These are phyloP conservation scores for Enchytraeus crypticus DNA, from an alignment of 2,888 invertebrate species.

Conservation along the genomic window DNA sequence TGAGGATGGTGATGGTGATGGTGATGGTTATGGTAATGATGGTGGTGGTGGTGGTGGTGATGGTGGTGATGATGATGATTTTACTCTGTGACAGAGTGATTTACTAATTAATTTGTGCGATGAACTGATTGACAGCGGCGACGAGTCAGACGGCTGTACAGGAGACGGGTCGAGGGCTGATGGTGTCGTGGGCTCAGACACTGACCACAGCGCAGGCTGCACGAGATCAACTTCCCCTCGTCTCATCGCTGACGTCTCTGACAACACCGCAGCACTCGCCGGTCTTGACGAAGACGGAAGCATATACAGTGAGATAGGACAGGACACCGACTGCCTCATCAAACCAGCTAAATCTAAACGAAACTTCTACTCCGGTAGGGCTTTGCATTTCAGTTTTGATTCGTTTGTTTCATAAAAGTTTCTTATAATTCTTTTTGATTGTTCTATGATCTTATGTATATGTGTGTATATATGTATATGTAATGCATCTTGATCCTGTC, in stretches of 20 bases:
- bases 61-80: not conserved
- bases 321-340: constrained; percentile 21
- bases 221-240: too few species aligned
- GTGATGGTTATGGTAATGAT: not conserved
- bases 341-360: constrained; percentile 26
- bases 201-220: not conserved
- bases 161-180: not conserved
- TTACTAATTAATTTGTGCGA: not conserved
- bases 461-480: too few species aligned
- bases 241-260: too few species aligned
- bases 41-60: not conserved
- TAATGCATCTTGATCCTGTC: too few species aligned
- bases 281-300: not conserved
- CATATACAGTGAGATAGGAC: constrained; percentile 11
- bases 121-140: not conserved
- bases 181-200: not conserved
- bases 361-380: constrained; percentile 57
- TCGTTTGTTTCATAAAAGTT: not conserved
- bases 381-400: constrained; percentile 23
- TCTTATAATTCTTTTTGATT: too few species aligned
- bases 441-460: too few species aligned
- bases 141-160: not conserved
- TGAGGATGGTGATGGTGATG: not conserved
- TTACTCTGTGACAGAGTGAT: not conserved
- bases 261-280: too few species aligned